A percentile compares a stretch with the other conserved stretches of the same genome.
These are phyloP conservation scores for Polymixis lichenea DNA, from an alignment of 2,888 invertebrate species.

Conservation along the genomic window DNA sequence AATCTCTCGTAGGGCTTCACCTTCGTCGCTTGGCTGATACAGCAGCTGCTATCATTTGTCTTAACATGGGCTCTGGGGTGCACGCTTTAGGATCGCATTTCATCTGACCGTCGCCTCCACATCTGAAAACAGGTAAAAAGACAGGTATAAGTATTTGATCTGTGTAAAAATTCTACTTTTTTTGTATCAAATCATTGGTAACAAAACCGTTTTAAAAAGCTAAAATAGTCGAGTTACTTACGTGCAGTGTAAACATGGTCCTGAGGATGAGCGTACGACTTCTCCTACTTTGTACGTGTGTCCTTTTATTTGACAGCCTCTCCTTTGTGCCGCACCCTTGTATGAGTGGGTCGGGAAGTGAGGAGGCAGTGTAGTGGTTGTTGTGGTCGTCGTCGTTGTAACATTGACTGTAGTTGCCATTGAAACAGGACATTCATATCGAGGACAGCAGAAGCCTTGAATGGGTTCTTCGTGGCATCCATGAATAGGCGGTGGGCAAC, in stretches of 20 bases:
- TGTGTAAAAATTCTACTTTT: background rate
- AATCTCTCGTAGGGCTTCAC: constrained; percentile 86
- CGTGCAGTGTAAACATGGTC: constrained; percentile 98
- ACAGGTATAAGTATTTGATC: constrained; percentile 12
- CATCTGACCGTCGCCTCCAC: constrained; percentile 98
- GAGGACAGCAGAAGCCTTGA: constrained; percentile 98
- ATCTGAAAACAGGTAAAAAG: constrained; percentile 90
- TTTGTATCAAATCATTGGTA: background rate
- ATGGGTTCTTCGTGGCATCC: constrained; percentile 98
- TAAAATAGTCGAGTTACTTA: constrained; percentile 89
- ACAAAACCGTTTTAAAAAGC: background rate
- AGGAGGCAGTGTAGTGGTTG: constrained; percentile 96
- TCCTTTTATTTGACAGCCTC: constrained; percentile 96
- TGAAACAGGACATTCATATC: constrained; percentile 97
- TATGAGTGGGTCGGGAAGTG: constrained; percentile 95
- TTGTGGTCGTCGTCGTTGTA: constrained; percentile 96
- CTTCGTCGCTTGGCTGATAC: constrained; percentile 93
- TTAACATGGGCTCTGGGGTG: constrained; percentile 96
- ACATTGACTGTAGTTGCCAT: constrained; percentile 95
- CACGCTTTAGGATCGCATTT: constrained; percentile 97
- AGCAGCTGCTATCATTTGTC: constrained; percentile 97
- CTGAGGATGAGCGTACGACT: constrained; percentile 95
- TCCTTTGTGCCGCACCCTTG: constrained; percentile 93
- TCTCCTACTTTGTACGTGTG: constrained; percentile 96
- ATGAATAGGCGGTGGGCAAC: constrained; percentile 98